Percentiles rank a stretch among this genome's conserved stretches.
phyloP scores from a whole-genome alignment of 2,888 invertebrate species.

The Ceratothoa steindachneri region DNA sequence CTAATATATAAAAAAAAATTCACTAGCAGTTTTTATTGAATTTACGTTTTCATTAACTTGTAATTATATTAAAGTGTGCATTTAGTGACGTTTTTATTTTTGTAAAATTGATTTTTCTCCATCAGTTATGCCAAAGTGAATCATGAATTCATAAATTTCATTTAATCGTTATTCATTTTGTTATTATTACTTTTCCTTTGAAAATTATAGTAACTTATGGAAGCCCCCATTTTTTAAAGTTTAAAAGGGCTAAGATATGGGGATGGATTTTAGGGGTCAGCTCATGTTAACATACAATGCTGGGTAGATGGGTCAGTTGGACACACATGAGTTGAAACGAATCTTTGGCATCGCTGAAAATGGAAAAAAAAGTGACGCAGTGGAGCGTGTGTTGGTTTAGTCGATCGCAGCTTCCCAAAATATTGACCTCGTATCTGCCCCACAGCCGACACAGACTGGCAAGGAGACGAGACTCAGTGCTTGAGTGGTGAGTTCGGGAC shows the following conservation, averaged over 20 bases:
- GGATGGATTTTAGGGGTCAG: no score
- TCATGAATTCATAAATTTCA: no score
- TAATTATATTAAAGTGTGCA: no score
- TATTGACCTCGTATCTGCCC: slow-evolving; percentile 2
- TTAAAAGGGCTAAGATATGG: no score
- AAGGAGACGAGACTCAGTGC: background rate
- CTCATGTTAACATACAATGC: no score
- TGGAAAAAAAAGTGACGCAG: background rate
- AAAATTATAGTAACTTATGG: no score
- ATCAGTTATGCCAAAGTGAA: background rate
- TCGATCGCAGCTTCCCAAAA: background rate
- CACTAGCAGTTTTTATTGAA: background rate
- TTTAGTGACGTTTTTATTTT: no score
- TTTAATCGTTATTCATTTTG: no score
- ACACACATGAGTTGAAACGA: no score
- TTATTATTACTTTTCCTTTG: no score
- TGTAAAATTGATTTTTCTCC: background rate
- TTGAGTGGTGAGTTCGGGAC: slow-evolving; percentile 4
- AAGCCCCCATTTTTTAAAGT: no score
- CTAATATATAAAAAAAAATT: background rate
- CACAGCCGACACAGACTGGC: slow-evolving; percentile 12
- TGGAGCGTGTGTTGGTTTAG: background rate
- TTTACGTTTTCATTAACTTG: background rate
- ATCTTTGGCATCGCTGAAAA: background rate
- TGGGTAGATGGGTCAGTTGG: no score